Evolutionary conservation across 2,113 vertebrate species (phyloP).

Genomic region (Felis chaus): DNA sequence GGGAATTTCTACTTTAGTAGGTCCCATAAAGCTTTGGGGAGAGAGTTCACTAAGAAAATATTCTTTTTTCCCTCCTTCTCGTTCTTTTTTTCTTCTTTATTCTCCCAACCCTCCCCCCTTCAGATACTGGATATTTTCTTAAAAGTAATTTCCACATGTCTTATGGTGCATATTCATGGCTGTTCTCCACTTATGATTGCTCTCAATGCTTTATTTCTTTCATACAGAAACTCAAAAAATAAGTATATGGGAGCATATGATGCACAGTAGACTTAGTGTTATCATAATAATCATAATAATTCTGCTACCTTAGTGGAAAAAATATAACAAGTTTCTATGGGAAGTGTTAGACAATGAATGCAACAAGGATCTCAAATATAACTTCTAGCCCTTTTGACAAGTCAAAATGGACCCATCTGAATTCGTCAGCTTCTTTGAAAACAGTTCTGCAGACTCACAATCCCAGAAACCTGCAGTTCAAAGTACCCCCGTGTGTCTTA

Average conservation of each 20-base stretch:
- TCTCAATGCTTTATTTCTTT: neutral
- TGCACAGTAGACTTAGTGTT: neutral
- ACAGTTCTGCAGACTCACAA: neutral
- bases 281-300: neutral
- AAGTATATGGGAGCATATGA: neutral
- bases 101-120: neutral
- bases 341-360: neutral
- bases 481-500: neutral
- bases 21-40: neutral
- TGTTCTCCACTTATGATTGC: neutral
- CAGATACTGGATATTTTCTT: slow-evolving; percentile 23
- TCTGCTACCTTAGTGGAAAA: neutral
- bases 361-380: neutral
- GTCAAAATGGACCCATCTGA: neutral
- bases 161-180: neutral
- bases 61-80: neutral
- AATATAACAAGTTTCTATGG: neutral
- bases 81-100: neutral
- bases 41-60: neutral
- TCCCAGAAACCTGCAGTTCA: neutral
- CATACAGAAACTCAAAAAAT: slow-evolving; percentile 3
- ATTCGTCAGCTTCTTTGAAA: neutral
- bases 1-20: neutral
- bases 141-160: neutral
- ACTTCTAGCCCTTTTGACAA: neutral